phyloP scores from a whole-genome alignment of 2,888 invertebrate genomes.

The Parochlus steinenii region DNA sequence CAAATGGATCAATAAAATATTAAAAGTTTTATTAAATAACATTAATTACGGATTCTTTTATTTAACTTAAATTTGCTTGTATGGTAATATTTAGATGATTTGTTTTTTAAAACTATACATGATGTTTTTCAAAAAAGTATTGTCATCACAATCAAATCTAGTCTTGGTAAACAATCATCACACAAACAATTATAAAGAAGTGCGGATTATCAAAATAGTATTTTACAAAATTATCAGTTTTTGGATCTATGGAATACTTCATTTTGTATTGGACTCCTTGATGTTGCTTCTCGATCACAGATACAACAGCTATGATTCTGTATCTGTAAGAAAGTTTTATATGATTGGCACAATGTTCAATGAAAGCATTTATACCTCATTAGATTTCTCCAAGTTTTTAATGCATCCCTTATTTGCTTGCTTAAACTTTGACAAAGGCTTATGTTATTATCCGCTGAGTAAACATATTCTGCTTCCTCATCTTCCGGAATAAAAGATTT shows the following conservation, averaged over 20 bases:
- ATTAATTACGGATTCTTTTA: too few relatives aligned
- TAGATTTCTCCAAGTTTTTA: constrained; percentile 11
- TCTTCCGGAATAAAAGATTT: constrained; percentile 4
- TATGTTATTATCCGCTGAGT: constrained; percentile 7
- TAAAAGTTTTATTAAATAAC: too few relatives aligned
- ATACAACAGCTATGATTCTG: constrained; percentile 27
- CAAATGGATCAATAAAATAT: too few relatives aligned
- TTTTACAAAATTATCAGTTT: constrained; percentile 26
- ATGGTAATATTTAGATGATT: too few relatives aligned
- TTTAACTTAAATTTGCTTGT: too few relatives aligned
- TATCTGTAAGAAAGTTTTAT: constrained; percentile 18
- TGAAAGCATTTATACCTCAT: too few relatives aligned
- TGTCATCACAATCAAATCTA: too few relatives aligned
- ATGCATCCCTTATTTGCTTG: constrained; percentile 8
- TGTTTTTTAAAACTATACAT: too few relatives aligned
- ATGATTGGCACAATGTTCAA: background rate
- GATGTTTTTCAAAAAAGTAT: too few relatives aligned
- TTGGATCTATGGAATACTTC: constrained; percentile 26
- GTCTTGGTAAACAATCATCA: constrained; percentile 10
- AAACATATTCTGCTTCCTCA: constrained; percentile 3
- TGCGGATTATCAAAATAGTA: constrained; percentile 14
- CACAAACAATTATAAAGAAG: constrained; percentile 9
- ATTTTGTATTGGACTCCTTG: constrained; percentile 26
- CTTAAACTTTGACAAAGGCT: constrained; percentile 10
- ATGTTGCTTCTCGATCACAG: constrained; percentile 28